Evolutionary conservation across 1,140 invertebrate species (phyloP).

Genomic region (Bombus sylvicola): DNA sequence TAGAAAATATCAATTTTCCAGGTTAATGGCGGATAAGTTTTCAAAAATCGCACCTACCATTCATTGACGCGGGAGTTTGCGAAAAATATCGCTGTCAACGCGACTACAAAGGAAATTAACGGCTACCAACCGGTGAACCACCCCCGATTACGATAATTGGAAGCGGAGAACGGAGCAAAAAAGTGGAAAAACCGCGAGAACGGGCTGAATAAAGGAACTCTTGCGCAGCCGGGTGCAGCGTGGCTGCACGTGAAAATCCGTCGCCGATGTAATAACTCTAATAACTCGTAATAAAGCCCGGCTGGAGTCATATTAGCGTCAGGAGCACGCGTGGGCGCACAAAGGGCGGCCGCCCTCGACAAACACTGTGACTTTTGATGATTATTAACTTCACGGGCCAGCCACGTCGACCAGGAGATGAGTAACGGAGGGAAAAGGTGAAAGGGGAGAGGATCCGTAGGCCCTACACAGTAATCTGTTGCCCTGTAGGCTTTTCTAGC

Average conservation of each 20-base stretch:
- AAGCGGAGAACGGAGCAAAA: neutral
- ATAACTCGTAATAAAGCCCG: constrained; percentile 83
- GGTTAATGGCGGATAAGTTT: neutral
- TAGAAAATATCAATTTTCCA: neutral
- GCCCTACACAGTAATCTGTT: constrained; percentile 79
- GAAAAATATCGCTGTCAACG: neutral
- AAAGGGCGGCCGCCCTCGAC: constrained; percentile 82
- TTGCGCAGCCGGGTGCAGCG: constrained; percentile 37
- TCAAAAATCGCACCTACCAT: neutral
- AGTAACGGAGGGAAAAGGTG: constrained; percentile 54
- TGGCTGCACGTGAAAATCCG: constrained; percentile 75
- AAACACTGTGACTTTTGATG: constrained; percentile 83
- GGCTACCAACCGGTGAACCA: no score
- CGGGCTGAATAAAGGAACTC: neutral
- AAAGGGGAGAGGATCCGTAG: constrained; percentile 62
- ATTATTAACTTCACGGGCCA: constrained; percentile 82
- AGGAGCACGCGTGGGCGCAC: constrained; percentile 81
- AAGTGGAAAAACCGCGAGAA: constrained; percentile 19
- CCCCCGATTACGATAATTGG: constrained; percentile 31
- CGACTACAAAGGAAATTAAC: constrained; percentile 1
- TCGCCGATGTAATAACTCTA: constrained; percentile 80
- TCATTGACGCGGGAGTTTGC: neutral
- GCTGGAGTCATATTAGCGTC: constrained; percentile 82
- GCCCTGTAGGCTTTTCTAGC: constrained; percentile 77
- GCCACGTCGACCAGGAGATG: constrained; percentile 73